These are phyloP conservation scores for Chelmon rostratus DNA, from an alignment of 2,797 vertebrate species.

Conservation along the genomic window DNA sequence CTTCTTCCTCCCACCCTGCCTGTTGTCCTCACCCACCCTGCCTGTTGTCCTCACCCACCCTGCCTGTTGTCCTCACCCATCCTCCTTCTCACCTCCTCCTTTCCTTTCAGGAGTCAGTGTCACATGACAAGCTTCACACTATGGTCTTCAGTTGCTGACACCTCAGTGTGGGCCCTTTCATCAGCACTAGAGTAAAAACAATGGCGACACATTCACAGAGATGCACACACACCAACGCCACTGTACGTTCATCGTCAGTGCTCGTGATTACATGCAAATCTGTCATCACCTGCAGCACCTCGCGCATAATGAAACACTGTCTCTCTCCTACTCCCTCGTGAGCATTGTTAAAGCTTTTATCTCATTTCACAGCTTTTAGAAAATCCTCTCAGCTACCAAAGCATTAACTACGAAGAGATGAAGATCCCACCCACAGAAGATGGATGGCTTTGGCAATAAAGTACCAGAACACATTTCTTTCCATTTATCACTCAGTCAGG, in stretches of 20 bases:
- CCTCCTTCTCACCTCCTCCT: conserved; percentile 11
- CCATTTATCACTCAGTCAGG: conserved; percentile 23
- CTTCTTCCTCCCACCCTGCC: conserved; percentile 9
- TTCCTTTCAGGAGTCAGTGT: conserved; percentile 34
- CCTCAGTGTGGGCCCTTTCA: not conserved
- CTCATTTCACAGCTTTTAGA: conserved; percentile 29
- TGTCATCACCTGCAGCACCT: conserved; percentile 13
- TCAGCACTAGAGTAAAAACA: conserved; percentile 1
- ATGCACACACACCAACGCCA: not conserved
- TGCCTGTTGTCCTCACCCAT: not conserved
- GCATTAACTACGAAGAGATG: not conserved
- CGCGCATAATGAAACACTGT: conserved; percentile 26
- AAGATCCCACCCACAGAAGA: conserved; percentile 16
- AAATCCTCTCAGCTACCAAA: conserved; percentile 17
- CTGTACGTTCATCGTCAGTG: not conserved
- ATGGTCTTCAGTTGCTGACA: conserved; percentile 4
- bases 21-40: not conserved
- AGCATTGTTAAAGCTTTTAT: conserved; percentile 19
- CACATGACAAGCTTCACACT: conserved; percentile 37
- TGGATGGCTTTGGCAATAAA: conserved; percentile 13
- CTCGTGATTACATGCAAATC: not conserved
- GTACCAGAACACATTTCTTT: conserved; percentile 18
- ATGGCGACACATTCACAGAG: conserved; percentile 16
- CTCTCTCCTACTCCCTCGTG: not conserved
- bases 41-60: not conserved